Base-by-base conservation (phyloP, 2,888 invertebrate species). In the Hydraecia micacea region DNA sequence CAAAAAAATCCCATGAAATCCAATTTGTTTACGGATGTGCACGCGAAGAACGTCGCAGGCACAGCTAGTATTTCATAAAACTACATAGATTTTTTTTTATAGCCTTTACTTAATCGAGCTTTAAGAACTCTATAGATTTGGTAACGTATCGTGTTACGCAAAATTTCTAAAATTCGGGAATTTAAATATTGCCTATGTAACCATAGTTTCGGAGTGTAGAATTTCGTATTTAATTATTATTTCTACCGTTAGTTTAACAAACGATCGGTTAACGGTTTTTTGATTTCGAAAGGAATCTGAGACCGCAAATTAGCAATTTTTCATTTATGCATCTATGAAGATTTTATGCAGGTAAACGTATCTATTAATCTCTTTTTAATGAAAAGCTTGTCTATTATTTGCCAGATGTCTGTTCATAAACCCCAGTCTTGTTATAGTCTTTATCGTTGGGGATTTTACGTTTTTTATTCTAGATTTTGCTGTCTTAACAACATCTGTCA, bases 141-240 rank as follows among this genome's bases (percentile, higher is more conserved):
- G 13, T n/a, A 69, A 74, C 13, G 25, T 42, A 25, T 65, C 42
- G 55, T 9, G 11, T 55, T 72, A 62, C 28, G 8, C 80, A 58
- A 49, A 58, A 55, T 49, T 25, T 58, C 39, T 36, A 62, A 69
- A n/a, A 73, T 32, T 63, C 62, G 60, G 39, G 49, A 66, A 79
- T 21, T 75, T 9, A 15, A 60, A 73, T 52, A 66, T 72, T 52
- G 11, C 42, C 36, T 15, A 74, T 52, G 15, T 68, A 25, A 25
- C 60, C 32, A 52, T n/a, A 63, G 66, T 69, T 55, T n/a, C 11
- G n/a, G 49, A 28, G 32, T 75, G 18, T 32, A 28, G 42, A 52
- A 70, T 81, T 74, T 77, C 36, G 36, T 63, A 39, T 76, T 79
- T 67, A 60, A 66, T 75, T 58, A 80, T n/a, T 49, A 66, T 70